Conservation (phyloP, 1,140 invertebrate species). For the Lepidurus couesii region DNA sequence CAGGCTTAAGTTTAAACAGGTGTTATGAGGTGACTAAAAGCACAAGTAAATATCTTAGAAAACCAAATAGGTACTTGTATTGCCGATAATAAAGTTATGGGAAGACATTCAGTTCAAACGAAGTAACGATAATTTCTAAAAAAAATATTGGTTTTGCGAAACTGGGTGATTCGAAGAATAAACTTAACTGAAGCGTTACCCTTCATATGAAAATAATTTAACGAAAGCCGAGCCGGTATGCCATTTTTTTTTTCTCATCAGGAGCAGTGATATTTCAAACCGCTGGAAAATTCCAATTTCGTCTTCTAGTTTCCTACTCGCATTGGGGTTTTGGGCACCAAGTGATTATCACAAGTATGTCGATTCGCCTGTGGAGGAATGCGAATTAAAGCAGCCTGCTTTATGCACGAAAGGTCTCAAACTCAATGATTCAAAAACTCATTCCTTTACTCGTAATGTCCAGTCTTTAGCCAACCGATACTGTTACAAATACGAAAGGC, state of each 20-base stretch:
- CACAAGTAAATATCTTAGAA: background rate
- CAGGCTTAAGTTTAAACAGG: slow-evolving; percentile 10
- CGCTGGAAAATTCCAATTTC: background rate
- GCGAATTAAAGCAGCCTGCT: background rate
- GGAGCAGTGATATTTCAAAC: background rate
- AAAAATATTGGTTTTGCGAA: background rate
- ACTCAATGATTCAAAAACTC: background rate
- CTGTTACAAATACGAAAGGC: slow-evolving; percentile 8
- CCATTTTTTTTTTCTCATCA: background rate
- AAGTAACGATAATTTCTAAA: background rate
- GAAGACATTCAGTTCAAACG: background rate
- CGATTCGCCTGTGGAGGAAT: background rate
- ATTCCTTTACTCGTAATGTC: background rate
- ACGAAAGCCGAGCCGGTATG: background rate
- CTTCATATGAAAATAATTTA: background rate
- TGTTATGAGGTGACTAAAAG: background rate
- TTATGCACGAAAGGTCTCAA: background rate
- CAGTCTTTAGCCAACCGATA: background rate
- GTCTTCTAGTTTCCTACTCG: background rate
- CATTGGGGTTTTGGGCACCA: background rate
- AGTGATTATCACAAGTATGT: slow-evolving; percentile 18
- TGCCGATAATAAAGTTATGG: slow-evolving; percentile 1
- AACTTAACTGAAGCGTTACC: background rate
- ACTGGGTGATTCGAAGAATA: slow-evolving; percentile 9
- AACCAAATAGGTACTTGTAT: slow-evolving; percentile 20